Base-by-base conservation (phyloP, 2,113 vertebrate species). In the Holacanthus passer region DNA sequence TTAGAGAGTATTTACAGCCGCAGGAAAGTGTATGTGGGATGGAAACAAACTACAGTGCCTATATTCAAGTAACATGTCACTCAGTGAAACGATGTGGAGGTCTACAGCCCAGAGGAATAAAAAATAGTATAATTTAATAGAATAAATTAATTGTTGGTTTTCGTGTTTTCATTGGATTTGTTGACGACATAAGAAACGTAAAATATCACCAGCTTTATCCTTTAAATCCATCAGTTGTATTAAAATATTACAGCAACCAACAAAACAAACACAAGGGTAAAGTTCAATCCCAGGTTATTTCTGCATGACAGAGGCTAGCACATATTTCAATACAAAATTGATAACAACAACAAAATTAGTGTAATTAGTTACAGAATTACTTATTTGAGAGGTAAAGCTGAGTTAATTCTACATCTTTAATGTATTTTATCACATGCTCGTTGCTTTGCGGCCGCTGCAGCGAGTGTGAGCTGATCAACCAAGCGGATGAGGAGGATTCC, bases 401-500 rank as follows among this genome's bases (percentile, higher is more conserved):
- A 62, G n/a, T 52, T 27, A 32, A 50, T 45, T 22, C 14, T 17
- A 24, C 60, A 27, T 62, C 32, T 29, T 72, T 19, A 50, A 55
- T 47, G 10, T 4, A 9, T 73, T 41, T 52, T 14, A 3, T 71
- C 19, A 41, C 20, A 27, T 43, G 27, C 68, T 69, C 7, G 7
- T 60, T 63, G 17, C 50, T 77, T 48, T 52, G 29, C 81, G 56
- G 62, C 52, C 32, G 22, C 68, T 31, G 0, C 89, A 99, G 98
- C 89, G 95, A 94, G 0, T 97, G 96, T 52, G 95, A 97, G 73
- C 90, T 97, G 0, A 95, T 99, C 77, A 96, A 94, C 86, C 95
- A 97, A 72, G 97, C 96, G 0, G 96, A 99, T 0, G 94, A 97
- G 0, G 98, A 99, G 0, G 98, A 99, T 32, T 90, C 95, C 60